Evolutionary conservation across 2,888 invertebrate species (phyloP), one percentile per base, ranked within the genome.

Genomic region (Melieria crassipennis): DNA sequence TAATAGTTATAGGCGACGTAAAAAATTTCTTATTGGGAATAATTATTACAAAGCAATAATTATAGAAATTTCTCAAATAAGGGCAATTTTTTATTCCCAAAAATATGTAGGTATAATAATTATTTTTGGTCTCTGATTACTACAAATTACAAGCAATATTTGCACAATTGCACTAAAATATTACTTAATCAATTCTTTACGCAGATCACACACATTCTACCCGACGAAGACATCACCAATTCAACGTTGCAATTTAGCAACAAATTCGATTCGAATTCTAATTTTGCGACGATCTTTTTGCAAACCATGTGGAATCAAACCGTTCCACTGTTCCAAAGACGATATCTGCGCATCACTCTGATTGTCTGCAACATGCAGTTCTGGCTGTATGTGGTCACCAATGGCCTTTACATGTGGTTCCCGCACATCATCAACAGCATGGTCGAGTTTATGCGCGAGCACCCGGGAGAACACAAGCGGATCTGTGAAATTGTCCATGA

Each of bases 351-450:
- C 9, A 76, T 76, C 56, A 85, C 84, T 4, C 56, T 82, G 9
- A 78, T 85, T 13, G 79, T 81, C 9, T 85, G 85, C 73, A 74
- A 76, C 0, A 79, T 85, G 46, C 83, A 85, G 75, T 85, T 85
- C 73, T 82, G 81, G 71, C 75, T 84, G 52, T 83, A 81, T 73
- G 79, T 80, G 1, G 80, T 82, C 56, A 82, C 79, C 0, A 81
- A 83, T 73, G 83, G 84, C 0, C 75, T 86, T 71, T 82, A 84
- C 69, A 82, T 86, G 80, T 86, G 84, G 83, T 83, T 85, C 63
- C 85, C 85, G 0, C 83, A 84, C 48, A 83, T 85, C 13, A 78
- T 84, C 50, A 84, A 85, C 72, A 81, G 81, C 46, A 78, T 84
- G 74, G 81, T 80, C 0, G 78, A 81, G 45, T 85, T 78, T 68